Conservation (phyloP, 2,113 vertebrate species). For the Riparia riparia region DNA sequence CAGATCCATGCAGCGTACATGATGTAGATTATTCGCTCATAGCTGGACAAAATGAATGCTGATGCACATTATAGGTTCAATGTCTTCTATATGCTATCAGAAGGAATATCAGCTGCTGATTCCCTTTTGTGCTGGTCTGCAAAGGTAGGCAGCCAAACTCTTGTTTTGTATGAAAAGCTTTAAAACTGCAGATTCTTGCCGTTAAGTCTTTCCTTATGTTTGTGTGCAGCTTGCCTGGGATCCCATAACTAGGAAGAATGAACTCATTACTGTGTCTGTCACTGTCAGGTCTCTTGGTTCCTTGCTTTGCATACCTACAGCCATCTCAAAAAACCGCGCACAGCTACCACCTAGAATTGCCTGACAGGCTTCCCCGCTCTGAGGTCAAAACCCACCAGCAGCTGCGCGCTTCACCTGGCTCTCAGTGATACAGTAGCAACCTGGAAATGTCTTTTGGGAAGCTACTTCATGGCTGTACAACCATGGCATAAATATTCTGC, state of each 20-base stretch:
- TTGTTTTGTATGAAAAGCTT: background rate
- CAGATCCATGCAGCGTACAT: background rate
- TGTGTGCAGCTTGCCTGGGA: background rate
- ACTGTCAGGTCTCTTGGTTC: background rate
- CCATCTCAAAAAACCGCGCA: background rate
- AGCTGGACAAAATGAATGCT: background rate
- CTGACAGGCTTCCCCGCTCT: background rate
- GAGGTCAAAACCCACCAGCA: background rate
- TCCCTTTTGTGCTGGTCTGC: background rate
- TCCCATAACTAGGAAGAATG: background rate
- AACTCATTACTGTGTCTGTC: background rate
- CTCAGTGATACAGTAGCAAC: background rate
- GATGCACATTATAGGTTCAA: background rate
- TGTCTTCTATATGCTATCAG: background rate
- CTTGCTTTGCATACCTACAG: background rate
- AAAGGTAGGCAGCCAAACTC: background rate
- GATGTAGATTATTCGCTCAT: background rate
- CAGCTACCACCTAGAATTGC: background rate
- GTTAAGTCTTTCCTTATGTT: background rate
- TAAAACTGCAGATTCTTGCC: background rate
- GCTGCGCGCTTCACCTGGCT: background rate
- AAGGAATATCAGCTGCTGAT: background rate
- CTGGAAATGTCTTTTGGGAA: background rate
- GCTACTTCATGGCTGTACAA: background rate
- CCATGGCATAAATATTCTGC: rapidly evolving